Evolutionary conservation across 2,888 invertebrate species (phyloP).

Genomic region (Lasioglossum lativentre): DNA sequence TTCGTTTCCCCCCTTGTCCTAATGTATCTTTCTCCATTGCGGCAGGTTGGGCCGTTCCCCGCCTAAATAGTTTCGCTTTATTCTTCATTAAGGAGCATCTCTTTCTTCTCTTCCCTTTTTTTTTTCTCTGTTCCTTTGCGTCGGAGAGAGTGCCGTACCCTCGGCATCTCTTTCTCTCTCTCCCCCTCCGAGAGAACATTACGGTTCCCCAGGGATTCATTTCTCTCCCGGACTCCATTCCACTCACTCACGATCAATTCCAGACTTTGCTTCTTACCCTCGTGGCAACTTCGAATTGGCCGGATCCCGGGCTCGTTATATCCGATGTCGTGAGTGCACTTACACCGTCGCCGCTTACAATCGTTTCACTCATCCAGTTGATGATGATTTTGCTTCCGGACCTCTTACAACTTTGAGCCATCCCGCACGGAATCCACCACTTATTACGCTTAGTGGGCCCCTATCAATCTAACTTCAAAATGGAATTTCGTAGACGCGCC

Average conservation of each 20-base stretch:
- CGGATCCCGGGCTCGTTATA: slow-evolving; percentile 60
- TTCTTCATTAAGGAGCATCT: slow-evolving; percentile 54
- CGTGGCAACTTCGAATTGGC: slow-evolving; percentile 67
- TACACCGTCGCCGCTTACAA: slow-evolving; percentile 56
- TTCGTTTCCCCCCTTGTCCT: background rate
- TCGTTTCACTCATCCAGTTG: slow-evolving; percentile 63
- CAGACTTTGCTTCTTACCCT: slow-evolving; percentile 58
- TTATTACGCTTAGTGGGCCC: slow-evolving; percentile 56
- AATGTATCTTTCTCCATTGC: background rate
- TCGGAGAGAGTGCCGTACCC: background rate
- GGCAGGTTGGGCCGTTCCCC: background rate
- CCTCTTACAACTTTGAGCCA: slow-evolving; percentile 62
- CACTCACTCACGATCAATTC: slow-evolving; percentile 65
- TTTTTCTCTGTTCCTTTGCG: background rate
- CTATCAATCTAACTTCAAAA: slow-evolving; percentile 64
- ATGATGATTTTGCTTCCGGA: slow-evolving; percentile 61
- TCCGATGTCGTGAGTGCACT: slow-evolving; percentile 61
- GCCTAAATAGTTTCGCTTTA: slow-evolving; percentile 54
- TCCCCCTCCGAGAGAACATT: slow-evolving; percentile 50
- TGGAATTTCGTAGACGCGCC: slow-evolving; percentile 50
- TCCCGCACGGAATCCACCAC: slow-evolving; percentile 57
- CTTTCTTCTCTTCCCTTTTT: too few species aligned
- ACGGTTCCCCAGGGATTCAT: slow-evolving; percentile 58
- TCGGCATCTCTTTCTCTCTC: background rate
- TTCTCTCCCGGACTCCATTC: slow-evolving; percentile 52